A percentile compares a stretch with the other conserved stretches of the same genome.
Conservation (phyloP, 1,140 invertebrate species). For the Drosophila serrata region DNA sequence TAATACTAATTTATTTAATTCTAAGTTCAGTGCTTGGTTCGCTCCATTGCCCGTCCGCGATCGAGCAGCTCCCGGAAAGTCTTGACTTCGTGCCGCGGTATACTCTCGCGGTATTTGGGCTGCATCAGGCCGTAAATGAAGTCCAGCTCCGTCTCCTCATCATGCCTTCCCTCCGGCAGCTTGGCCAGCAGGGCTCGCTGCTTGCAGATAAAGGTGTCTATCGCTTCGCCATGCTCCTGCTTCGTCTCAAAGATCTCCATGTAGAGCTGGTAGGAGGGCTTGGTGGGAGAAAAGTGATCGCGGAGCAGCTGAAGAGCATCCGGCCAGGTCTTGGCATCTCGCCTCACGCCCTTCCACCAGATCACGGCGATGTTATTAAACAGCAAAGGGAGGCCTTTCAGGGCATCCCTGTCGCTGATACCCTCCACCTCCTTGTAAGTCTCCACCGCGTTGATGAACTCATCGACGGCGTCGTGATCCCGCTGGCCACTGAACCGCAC, state of each 20-base stretch:
- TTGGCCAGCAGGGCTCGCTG: conserved; percentile 77
- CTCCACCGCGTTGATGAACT: conserved; percentile 75
- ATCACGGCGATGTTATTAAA: conserved; percentile 62
- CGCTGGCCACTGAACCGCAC: conserved; percentile 74
- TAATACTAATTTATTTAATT: background rate
- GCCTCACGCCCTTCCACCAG: conserved; percentile 82
- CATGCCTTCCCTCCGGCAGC: conserved; percentile 72
- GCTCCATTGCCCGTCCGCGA: conserved; percentile 61
- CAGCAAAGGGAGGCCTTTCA: conserved; percentile 73
- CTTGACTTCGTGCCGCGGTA: conserved; percentile 73
- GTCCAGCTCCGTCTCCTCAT: conserved; percentile 80
- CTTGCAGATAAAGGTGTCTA: conserved; percentile 77
- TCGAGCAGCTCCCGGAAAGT: conserved; percentile 75
- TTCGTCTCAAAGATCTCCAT: conserved; percentile 77
- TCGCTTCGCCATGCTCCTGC: conserved; percentile 46
- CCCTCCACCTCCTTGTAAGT: conserved; percentile 80
- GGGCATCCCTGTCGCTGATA: conserved; percentile 78
- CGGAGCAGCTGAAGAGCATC: conserved; percentile 66
- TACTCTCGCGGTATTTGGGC: conserved; percentile 68
- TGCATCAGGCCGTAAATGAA: conserved; percentile 72
- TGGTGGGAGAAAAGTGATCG: conserved; percentile 78
- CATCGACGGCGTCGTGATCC: conserved; percentile 80
- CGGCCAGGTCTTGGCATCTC: conserved; percentile 71
- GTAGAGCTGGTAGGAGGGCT: conserved; percentile 77
- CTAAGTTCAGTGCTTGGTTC: conserved; percentile 32